Conservation (phyloP, 1,140 invertebrate genomes). For the Dolichoris vasculosae region DNA sequence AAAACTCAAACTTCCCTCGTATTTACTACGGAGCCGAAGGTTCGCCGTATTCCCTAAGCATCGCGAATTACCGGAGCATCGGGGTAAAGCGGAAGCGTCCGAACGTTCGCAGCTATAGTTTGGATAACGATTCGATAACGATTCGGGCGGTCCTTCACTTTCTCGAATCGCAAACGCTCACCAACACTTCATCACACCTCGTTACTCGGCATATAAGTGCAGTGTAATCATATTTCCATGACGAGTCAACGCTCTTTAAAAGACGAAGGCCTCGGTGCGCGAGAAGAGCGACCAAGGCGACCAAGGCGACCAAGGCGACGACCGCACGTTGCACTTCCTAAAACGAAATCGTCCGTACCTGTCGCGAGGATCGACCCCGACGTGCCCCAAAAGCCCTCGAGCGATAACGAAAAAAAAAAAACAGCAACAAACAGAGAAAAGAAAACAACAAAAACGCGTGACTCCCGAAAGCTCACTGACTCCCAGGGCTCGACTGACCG, state of each 20-base stretch:
- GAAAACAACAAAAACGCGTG: not conserved
- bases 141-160: not conserved
- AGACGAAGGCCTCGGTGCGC: not conserved
- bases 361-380: not conserved
- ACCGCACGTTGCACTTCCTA: not conserved
- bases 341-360: not conserved
- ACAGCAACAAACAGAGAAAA: too few species aligned
- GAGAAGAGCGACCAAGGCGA: not conserved
- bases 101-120: too few species aligned
- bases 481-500: conserved; percentile 56
- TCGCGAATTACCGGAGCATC: too few species aligned
- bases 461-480: not conserved
- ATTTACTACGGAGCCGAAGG: too few species aligned
- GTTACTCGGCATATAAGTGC: not conserved
- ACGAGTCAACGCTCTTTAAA: conserved; percentile 6
- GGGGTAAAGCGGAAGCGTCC: too few species aligned
- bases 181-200: conserved; percentile 14
- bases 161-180: not conserved
- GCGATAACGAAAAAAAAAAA: too few species aligned
- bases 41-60: too few species aligned
- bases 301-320: not conserved
- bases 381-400: too few species aligned
- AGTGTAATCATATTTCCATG: not conserved
- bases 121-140: not conserved
- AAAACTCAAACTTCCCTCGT: not conserved